Evolutionary conservation across 2,888 invertebrate species (phyloP), one percentile per base, ranked within the genome.

Genomic region (Volucella inanis): DNA sequence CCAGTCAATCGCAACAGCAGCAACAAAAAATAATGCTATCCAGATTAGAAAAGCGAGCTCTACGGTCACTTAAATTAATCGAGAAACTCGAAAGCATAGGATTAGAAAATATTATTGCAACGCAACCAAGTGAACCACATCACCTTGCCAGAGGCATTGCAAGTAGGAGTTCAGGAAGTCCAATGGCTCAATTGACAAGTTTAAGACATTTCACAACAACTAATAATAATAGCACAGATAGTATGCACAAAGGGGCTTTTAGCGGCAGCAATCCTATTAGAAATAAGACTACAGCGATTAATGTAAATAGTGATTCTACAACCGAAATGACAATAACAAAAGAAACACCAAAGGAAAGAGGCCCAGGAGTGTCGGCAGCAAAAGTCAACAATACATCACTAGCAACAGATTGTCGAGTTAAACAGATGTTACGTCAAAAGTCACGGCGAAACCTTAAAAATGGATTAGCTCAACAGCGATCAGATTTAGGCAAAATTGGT

Each of bases 111-210:
- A 93, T 95, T 54, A 95, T 95, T 92, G 94, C 95, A 22, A 92
- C 93, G 6, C 94, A 94, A 14, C 93, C 94, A 0, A 94, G 92
- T 41, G 92, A 93, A 4, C 93, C 95, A 8, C 94, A 95, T 12
- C 94, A 95, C 43, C 91, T 96, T 4, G 94, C 94, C 11, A 86
- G 90, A 39, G 92, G 91, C 31, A 91, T 92, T 50, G 91, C 91
- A 92, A 93, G 94, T 95, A 93, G 95, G 8, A 93, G 95, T 77
- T 88, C 90, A 14, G 94, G 95, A 83, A 96, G 96, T 89, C 96
- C 96, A 1, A 96, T 97, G 95, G 95, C 96, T 87, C 96, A 96
- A 92, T 91, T 96, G 65, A 95, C 95, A 61, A 96, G 96, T 89
- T 92, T 96, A 14, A 95, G 95, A 91, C 93, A 94, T 75, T 93